A percentile compares a stretch with the other conserved stretches of the same genome.
Evolutionary conservation across 2,797 vertebrate genomes (phyloP).

Genomic region (Knipowitschia caucasica): DNA sequence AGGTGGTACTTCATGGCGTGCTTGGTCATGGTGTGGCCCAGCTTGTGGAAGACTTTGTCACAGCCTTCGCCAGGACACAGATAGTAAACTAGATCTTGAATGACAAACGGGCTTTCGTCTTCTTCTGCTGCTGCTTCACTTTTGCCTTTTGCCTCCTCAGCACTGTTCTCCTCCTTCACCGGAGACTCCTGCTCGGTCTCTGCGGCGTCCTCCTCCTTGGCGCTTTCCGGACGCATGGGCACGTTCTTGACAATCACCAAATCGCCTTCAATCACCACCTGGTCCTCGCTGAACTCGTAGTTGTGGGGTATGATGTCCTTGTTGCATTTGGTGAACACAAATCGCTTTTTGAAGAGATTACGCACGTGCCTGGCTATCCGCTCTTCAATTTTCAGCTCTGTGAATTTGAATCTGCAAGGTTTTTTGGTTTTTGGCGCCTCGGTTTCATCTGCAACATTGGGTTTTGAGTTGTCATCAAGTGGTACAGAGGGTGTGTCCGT

Average conservation of each 20-base stretch:
- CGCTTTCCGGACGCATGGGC: conserved; percentile 6
- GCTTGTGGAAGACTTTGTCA: conserved; percentile 70
- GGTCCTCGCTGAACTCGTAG: conserved; percentile 57
- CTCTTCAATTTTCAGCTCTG: conserved; percentile 51
- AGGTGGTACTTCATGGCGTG: conserved; percentile 86
- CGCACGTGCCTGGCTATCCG: conserved; percentile 68
- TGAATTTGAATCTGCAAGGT: conserved; percentile 27
- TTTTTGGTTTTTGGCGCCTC: conserved; percentile 20
- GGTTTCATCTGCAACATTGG: not conserved
- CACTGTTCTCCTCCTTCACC: not conserved
- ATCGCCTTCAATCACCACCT: conserved; percentile 56
- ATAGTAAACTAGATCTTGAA: conserved; percentile 40
- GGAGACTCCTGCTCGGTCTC: not conserved
- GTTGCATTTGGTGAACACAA: conserved; percentile 48
- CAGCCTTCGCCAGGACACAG: conserved; percentile 84
- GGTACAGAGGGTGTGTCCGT: not conserved
- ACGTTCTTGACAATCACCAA: conserved; percentile 46
- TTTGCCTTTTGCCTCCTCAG: conserved; percentile 63
- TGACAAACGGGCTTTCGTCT: conserved; percentile 34
- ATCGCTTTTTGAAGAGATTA: conserved; percentile 59
- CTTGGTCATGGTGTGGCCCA: conserved; percentile 77
- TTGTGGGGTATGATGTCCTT: conserved; percentile 12
- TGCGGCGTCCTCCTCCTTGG: not conserved
- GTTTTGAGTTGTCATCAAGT: conserved; percentile 6
- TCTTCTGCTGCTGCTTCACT: too few relatives aligned